A percentile compares a stretch with the other conserved stretches of the same genome.
Evolutionary conservation across 2,888 invertebrate genomes (phyloP).

Genomic region (Thera britannica): DNA sequence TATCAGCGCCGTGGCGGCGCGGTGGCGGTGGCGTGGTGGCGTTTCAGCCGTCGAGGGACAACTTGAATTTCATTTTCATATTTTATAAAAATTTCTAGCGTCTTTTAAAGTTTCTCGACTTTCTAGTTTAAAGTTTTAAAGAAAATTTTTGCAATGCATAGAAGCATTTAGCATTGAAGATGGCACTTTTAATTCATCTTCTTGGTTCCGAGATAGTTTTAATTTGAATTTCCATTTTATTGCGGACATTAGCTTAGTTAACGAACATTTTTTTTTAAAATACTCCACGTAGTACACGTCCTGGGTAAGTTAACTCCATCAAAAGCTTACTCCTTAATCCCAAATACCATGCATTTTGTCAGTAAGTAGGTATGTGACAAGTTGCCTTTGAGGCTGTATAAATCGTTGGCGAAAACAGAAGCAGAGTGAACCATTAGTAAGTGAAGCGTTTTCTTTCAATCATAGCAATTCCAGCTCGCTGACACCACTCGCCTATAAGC

Average conservation of each 20-base stretch:
- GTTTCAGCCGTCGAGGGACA: slow-evolving; percentile 8
- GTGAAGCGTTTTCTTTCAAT: too few relatives aligned
- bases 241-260: slow-evolving; percentile 2
- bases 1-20: neutral
- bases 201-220: slow-evolving; percentile 10
- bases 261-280: neutral
- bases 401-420: too few relatives aligned
- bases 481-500: neutral
- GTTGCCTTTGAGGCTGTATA: too few relatives aligned
- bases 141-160: slow-evolving; percentile 29
- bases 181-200: slow-evolving; percentile 24
- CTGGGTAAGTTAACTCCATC: too few relatives aligned
- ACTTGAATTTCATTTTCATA: slow-evolving; percentile 42
- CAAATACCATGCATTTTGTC: too few relatives aligned
- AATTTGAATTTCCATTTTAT: slow-evolving; percentile 26
- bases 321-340: too few relatives aligned
- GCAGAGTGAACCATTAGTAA: too few relatives aligned
- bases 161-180: slow-evolving; percentile 34
- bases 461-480: too few relatives aligned
- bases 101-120: slow-evolving; percentile 38
- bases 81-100: slow-evolving; percentile 34
- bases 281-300: too few relatives aligned
- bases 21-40: neutral
- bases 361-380: too few relatives aligned
- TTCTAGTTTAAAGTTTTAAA: slow-evolving; percentile 33